Percentiles rank a stretch among this genome's conserved stretches.
phyloP scores from a whole-genome alignment of 2,888 invertebrate species.

The Drosophila affinis region DNA sequence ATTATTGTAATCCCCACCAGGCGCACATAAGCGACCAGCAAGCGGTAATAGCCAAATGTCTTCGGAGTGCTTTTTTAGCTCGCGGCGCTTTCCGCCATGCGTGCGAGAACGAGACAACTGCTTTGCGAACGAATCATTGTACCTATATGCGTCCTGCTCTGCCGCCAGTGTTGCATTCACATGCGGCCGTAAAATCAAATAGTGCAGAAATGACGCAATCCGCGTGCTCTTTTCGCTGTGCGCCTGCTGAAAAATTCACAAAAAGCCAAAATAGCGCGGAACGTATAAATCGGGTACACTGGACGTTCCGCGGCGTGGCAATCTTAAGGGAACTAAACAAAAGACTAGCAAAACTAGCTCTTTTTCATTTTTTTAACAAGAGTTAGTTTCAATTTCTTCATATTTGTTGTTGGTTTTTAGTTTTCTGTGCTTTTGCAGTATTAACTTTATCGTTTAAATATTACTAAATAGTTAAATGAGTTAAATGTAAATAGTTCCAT shows the following conservation, averaged over 20 bases:
- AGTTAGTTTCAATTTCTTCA: not conserved
- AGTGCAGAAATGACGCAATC: constrained; percentile 40
- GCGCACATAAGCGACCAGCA: constrained; percentile 67
- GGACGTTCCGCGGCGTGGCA: constrained; percentile 43
- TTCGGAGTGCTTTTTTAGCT: constrained; percentile 67
- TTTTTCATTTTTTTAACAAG: not conserved
- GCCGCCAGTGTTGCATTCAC: constrained; percentile 35
- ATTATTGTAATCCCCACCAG: constrained; percentile 83
- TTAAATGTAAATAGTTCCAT: not conserved
- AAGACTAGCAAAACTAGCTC: not conserved
- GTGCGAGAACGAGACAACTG: constrained; percentile 49
- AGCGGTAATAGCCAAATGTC: constrained; percentile 14
- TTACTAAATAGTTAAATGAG: not conserved
- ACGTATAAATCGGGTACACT: constrained; percentile 65
- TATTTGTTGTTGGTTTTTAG: not conserved
- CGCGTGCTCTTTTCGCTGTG: constrained; percentile 51
- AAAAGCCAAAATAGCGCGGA: constrained; percentile 80
- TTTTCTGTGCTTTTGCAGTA: not conserved
- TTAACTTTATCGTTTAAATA: not conserved
- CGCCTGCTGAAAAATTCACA: constrained; percentile 74
- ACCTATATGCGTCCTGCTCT: constrained; percentile 10
- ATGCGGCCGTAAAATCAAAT: constrained; percentile 13
- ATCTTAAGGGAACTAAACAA: not conserved
- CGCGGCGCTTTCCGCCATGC: constrained; percentile 13
- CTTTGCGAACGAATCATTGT: not conserved